Base-by-base conservation (phyloP, 2,797 vertebrate species). In the Buphagus erythrorhynchus region DNA sequence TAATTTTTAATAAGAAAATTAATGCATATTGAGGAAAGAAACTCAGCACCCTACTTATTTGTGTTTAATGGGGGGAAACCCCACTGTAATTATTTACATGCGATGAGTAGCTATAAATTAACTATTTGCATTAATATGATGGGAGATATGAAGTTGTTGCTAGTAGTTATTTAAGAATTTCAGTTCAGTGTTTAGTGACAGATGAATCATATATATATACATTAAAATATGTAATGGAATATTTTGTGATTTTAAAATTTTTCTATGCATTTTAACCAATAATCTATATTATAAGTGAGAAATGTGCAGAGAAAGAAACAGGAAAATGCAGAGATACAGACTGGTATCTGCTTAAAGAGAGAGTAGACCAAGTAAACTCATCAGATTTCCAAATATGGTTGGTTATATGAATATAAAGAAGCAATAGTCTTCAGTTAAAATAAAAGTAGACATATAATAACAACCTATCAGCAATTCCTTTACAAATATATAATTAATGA, bases 21-120 rank as follows among this genome's bases (percentile, higher is more conserved):
- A 52, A 61, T 38, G 8, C 10, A 43, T 4, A 33, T 6, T 16
- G 57, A 58, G 26, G 24, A 75, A 77, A 62, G 65, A 49, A 71
- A 10, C 1, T 3, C 9, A 83, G 10, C 10, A 54, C 12, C 12
- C 16, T 58, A 38, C 55, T 69, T 58, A 46, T 38, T 86, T 78
- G 22, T 13, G 18, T 45, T 22, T 15, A 43, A 2, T 21, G 35
- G 19, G 2, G 5, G 11, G 11, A 13, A n/a, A 8, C 2, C 3
- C 10, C 6, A 16, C 5, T 2, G 6, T 38, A 49, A 57, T 76
- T 79, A 65, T 54, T 78, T 88, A 15, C 10, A 13, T 42, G 17
- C 4, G n/a, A 31, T 18, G 12, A 52, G 3, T 69, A 73, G 13
- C 43, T 88, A n/a, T 86, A 71, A 83, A 86, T 63, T 59, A 63